Base-by-base conservation (phyloP, 2,113 vertebrate genomes). In the Zapornia atra region DNA sequence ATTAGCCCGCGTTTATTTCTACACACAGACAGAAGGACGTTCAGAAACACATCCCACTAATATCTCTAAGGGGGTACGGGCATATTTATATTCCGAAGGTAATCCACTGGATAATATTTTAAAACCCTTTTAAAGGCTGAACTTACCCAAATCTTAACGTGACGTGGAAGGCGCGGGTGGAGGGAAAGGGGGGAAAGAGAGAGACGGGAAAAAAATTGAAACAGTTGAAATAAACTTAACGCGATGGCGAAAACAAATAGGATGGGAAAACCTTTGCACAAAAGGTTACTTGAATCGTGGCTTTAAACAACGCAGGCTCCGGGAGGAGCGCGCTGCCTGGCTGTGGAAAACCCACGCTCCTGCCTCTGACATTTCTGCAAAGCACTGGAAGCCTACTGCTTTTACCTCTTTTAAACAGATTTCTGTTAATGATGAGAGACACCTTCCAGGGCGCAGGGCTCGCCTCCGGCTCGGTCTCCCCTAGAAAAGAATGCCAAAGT, bases 221-320 rank as follows among this genome's bases (percentile, higher is more conserved):
- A 72, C 46, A 33, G 71, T 86, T 82, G 78, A 80, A 91, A 92
- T 82, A 82, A 95, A 95, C 73, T 95, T 86, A 69, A 76, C 63
- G 63, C 59, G 86, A 90, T 72, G 63, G 57, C 34, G 82, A 92
- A 96, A 97, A 96, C 68, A 97, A 92, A 95, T 85, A 92, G n/a
- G 89, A 97, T 97, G 88, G 94, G 80, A 90, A 96, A 97, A 96
- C 80, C 75, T 80, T 90, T 61, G 46, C 40, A 82, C 90, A 89
- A 96, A 97, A 95, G 60, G 80, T 97, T 94, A 89, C 76, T 91
- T 72, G 50, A 64, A 85, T 82, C 31, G n/a, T 92, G 53, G 48
- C 54, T 95, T 57, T 72, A 60, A 91, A 75, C 36, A 59, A 76
- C 19, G 15, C 77, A 40, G 46, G 28, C 54, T 88, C 34, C 34